Evolutionary conservation across 1,140 invertebrate species (phyloP), one percentile per base, ranked within the genome.

Genomic region (Drosophila mayri): DNA sequence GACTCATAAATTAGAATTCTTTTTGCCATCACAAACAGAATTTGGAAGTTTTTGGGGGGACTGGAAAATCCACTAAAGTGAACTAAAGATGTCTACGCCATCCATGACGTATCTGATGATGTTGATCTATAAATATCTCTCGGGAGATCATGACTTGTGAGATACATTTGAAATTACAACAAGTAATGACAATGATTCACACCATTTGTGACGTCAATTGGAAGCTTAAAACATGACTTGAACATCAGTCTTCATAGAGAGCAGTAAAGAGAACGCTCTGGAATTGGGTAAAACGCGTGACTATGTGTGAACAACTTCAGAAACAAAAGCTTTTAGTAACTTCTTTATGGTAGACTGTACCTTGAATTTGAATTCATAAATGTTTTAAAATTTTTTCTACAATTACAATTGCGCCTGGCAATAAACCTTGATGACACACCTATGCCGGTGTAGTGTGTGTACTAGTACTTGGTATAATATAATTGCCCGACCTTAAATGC

Each of bases 361-460:
- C 76, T 84, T 73, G 60, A 62, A 38, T 38, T 52, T 47, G 41
- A 52, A 44, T 60, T 60, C 30, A 59, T 22, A 47, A 57, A 47
- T 57, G 14, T 18, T 66, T 54, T 55, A 14, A n/a, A 25, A 5
- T 25, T 25, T 25, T 59, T 47, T 59, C 58, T 7, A 57, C n/a
- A 44, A 35, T 37, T 58, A 37, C 25, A 43, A 40, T 54, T 40
- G 57, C 5, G n/a, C 16, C 10, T 9, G 30, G 40, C 60, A 71
- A 82, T 82, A 76, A 83, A 74, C 84, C 77, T 84, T 77, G 58
- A 77, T 87, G 84, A 88, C 84, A 64, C 79, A 83, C 63, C 64
- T 55, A 49, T 55, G 52, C 20, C 35, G 35, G 52, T 55, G 52
- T 55, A 38, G 32, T 22, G 52, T 55, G 20, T 55, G 52, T 55